These are phyloP conservation scores for Nemoura dubitans DNA, from an alignment of 2,888 invertebrate species.

Conservation along the genomic window DNA sequence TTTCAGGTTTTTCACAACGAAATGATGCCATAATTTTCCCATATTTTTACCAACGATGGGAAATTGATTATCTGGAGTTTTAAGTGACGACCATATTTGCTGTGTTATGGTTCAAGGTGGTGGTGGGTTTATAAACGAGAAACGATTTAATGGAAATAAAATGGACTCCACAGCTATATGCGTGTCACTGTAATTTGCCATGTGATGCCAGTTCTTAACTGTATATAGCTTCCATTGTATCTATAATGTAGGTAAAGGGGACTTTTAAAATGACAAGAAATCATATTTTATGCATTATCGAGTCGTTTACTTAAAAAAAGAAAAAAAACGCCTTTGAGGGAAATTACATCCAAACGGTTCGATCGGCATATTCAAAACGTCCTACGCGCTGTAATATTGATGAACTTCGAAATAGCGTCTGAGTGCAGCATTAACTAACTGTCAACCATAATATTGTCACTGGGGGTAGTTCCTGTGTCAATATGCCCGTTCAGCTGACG, in stretches of 20 bases:
- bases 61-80: background rate
- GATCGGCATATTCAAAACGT: no score
- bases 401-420: no score
- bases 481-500: no score
- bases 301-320: background rate
- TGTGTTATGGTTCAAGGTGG: background rate
- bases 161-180: no score
- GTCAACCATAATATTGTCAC: background rate
- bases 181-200: background rate
- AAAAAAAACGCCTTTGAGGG: background rate
- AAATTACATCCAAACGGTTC: background rate
- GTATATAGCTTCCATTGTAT: background rate
- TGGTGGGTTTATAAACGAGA: background rate
- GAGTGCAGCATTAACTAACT: background rate
- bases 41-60: constrained; percentile 1
- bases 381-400: no score
- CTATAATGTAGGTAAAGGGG: background rate
- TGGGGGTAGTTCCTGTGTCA: no score
- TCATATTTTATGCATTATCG: background rate
- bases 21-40: constrained; percentile 22
- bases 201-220: background rate
- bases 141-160: background rate
- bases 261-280: background rate
- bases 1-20: constrained; percentile 29
- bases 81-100: background rate